Evolutionary conservation across 2,113 vertebrate species (phyloP), one percentile per base, ranked within the genome.

Genomic region (Cricetomys ansorgei): DNA sequence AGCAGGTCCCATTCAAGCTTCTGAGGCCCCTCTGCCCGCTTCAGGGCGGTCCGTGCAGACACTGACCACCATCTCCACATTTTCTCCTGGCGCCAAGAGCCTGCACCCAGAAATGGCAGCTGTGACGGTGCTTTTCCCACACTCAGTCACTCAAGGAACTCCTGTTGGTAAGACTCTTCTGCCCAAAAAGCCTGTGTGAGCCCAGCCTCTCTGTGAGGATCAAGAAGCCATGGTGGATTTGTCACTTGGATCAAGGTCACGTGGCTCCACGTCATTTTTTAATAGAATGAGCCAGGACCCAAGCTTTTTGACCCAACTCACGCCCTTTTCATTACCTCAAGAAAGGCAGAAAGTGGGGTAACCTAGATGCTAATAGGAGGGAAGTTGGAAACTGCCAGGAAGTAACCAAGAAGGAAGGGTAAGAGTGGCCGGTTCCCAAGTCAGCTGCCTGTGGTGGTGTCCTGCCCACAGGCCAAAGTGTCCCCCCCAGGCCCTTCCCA

Each of bases 401-500:
- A 6, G 50, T 73, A 37, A 31, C 64, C 86, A 57, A 43, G 50
- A 37, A 45, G 62, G 29, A 48, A 57, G 40, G 37, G 34, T 43
- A 67, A n/a, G 55, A 21, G 4, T 37, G 45, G 23, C 11, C 19
- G 1, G 3, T 7, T 43, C 37, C 55, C 48, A 0, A 5, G 1
- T 88, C 76, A 92, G 13, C 53, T 21, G 50, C 40, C 50, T 9
- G 16, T 1, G 73, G 4, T 55, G 88, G 13, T 48, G 23, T 62
- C 77, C 45, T 43, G 25, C 55, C 72, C 45, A 7, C 91, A 98
- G 97, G 76, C 80, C 73, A 94, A 10, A 94, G 95, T 1, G 88
- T 95, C 2, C 79, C 97, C n/a, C 59, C 92, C 0, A 55, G 79
- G 87, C 95, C 25, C 96, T 98, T 97, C 77, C 98, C 98, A 40